Evolutionary conservation across 2,113 vertebrate species (phyloP).

Genomic region (Bos indicus): DNA sequence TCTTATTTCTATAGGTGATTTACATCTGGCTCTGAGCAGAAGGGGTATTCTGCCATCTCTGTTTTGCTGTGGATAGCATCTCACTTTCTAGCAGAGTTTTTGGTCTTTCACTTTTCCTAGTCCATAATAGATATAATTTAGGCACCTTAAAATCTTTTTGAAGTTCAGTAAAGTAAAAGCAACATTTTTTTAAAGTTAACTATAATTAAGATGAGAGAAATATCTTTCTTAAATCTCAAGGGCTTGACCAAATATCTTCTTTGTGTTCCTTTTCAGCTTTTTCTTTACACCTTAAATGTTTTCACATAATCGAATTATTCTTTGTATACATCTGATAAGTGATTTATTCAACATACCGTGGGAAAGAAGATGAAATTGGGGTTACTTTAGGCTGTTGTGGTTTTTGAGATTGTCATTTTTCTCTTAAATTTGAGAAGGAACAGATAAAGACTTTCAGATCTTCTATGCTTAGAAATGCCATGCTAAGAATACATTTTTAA

Average conservation of each 20-base stretch:
- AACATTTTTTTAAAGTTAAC: not conserved
- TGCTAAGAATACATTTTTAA: not conserved
- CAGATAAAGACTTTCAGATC: not conserved
- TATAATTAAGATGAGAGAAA: not conserved
- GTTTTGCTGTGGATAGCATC: not conserved
- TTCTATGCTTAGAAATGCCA: not conserved
- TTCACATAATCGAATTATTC: not conserved
- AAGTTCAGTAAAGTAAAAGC: not conserved
- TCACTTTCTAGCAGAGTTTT: not conserved
- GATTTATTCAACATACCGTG: not conserved
- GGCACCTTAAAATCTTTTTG: not conserved
- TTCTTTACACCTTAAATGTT: not conserved
- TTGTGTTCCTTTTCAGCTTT: not conserved
- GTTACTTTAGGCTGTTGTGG: not conserved
- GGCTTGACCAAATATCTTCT: not conserved
- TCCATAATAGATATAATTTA: not conserved
- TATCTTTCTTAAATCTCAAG: not conserved
- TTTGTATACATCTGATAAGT: not conserved
- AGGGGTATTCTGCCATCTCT: not conserved
- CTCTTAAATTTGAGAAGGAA: constrained; percentile 29
- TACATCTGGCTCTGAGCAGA: not conserved
- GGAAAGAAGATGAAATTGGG: not conserved
- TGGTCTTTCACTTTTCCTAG: not conserved
- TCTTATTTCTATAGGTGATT: not conserved
- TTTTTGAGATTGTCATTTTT: not conserved